A percentile compares a stretch with the other conserved stretches of the same genome.
Conservation (phyloP, 2,888 invertebrate species). For the Agrenia bidenticulata region DNA sequence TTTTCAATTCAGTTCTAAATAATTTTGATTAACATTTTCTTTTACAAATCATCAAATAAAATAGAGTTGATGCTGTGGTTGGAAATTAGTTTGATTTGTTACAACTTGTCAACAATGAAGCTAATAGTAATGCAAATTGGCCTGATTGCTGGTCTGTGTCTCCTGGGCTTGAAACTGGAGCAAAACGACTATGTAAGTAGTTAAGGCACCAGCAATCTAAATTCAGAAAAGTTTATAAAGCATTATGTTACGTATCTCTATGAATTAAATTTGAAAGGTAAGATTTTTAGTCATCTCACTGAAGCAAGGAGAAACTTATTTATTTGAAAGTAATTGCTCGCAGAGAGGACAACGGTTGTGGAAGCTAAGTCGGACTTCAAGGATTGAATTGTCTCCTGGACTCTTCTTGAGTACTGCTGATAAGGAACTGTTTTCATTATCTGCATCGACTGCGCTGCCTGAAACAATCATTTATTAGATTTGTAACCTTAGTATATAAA, state of each 20-base stretch:
- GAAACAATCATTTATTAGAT: conserved; percentile 11
- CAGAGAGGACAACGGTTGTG: conserved; percentile 27
- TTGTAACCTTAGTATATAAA: conserved; percentile 11
- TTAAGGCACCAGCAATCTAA: conserved; percentile 22
- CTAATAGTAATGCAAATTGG: no score
- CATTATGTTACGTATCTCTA: no score
- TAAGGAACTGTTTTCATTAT: conserved; percentile 24
- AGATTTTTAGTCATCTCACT: conserved; percentile 24
- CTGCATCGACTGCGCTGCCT: conserved; percentile 31
- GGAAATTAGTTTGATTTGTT: no score
- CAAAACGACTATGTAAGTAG: conserved; percentile 46
- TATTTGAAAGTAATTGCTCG: conserved; percentile 42
- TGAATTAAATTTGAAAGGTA: background rate
- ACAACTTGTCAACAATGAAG: no score
- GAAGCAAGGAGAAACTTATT: conserved; percentile 42
- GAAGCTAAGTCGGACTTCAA: conserved; percentile 40
- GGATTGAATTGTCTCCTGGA: conserved; percentile 26
- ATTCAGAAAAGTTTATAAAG: background rate
- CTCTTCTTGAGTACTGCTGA: conserved; percentile 18
- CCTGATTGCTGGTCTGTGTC: no score
- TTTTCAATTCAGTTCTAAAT: no score
- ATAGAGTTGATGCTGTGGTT: no score
- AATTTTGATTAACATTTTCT: no score
- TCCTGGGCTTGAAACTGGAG: conserved; percentile 32
- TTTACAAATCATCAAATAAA: no score